These are phyloP conservation scores for Chironomus tepperi DNA, from an alignment of 1,140 invertebrate species.

Conservation along the genomic window DNA sequence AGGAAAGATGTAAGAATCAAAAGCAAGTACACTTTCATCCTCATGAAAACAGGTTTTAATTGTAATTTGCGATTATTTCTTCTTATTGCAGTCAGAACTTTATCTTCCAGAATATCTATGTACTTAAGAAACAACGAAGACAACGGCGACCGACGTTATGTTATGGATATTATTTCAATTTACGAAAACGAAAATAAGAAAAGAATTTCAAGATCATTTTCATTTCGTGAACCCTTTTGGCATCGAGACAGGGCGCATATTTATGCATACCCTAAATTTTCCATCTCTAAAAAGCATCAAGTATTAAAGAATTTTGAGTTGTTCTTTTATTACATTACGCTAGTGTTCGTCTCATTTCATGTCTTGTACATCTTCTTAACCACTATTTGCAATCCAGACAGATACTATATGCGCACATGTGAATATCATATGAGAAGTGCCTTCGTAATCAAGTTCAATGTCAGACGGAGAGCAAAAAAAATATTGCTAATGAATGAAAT, in stretches of 20 bases:
- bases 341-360: too few relatives aligned
- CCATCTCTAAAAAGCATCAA: too few relatives aligned
- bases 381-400: too few relatives aligned
- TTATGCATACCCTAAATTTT: too few relatives aligned
- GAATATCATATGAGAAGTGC: too few relatives aligned
- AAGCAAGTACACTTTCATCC: constrained; percentile 19
- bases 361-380: too few relatives aligned
- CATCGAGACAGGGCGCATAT: too few relatives aligned
- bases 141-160: not conserved
- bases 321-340: too few relatives aligned
- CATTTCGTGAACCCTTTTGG: too few relatives aligned
- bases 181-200: not conserved
- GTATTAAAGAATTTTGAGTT: too few relatives aligned
- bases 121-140: not conserved
- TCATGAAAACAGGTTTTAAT: constrained; percentile 22
- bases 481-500: constrained; percentile 4
- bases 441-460: not conserved
- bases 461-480: not conserved
- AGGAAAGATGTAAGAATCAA: not conserved
- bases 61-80: constrained; percentile 18
- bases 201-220: not conserved
- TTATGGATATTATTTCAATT: constrained; percentile 9
- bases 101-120: constrained; percentile 5
- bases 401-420: too few relatives aligned
- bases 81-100: not conserved